Base-by-base conservation (phyloP, 2,113 vertebrate genomes). In the Motacilla tschutschensis region DNA sequence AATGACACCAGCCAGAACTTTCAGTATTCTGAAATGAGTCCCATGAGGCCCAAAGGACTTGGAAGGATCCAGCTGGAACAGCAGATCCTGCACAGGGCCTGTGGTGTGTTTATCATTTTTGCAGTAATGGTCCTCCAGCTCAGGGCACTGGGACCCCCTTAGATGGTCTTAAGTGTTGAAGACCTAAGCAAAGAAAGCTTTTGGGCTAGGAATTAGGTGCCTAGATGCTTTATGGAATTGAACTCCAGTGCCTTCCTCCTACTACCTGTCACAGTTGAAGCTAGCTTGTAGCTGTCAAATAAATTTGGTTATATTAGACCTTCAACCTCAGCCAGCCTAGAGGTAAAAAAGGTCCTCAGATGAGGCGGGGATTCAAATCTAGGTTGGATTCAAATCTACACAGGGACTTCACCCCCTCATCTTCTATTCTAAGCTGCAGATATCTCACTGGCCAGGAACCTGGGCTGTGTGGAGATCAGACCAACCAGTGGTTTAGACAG, bases 1-100 rank as follows among this genome's bases (percentile, higher is more conserved):
- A 44, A 29, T 24, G 14, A 41, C 17, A 41, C 8, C 20, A 41
- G 9, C 4, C n/a, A 79, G 26, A n/a, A 43, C 5, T 20, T 64
- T 29, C 31, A 44, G 28, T 58, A 33, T 64, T 44, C 16, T 72
- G 16, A 24, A 36, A 51, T 21, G 8, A 44, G 20, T 40, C 11
- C 13, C 7, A 33, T 8, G 2, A 58, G 16, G 7, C 0, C 3
- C 6, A 38, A 33, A 3, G 12, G 16, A 40, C 14, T 58, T 33
- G 38, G 4, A 44, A 15, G 6, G 18, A 51, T 44, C 5, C 28
- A 65, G 16, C 9, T 72, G 24, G 36, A 85, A 10, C 9, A 40
- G 24, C 13, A 79, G 11, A 46, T 51, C 13, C 28, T 63, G 10
- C 16, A 65, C 10, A 40, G 14, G 9, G 9, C 21, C 13, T n/a